These are phyloP conservation scores for Polydrusus cervinus DNA, from an alignment of 2,888 invertebrate species.

Conservation along the genomic window DNA sequence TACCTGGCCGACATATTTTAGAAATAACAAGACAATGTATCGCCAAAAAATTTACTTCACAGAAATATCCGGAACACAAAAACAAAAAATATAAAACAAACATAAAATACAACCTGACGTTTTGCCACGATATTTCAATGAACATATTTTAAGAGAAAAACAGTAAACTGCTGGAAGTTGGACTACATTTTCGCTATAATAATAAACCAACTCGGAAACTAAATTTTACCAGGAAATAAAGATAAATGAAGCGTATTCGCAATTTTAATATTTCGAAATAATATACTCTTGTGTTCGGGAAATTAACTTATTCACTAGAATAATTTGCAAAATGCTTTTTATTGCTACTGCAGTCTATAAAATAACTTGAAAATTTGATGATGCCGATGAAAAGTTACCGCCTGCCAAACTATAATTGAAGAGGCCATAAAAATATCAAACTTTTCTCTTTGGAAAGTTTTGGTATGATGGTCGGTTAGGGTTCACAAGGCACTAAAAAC, in stretches of 20 bases:
- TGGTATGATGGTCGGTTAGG: no score
- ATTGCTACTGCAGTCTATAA: neutral
- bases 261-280: conserved; percentile 33
- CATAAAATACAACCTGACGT: neutral
- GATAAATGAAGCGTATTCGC: conserved; percentile 37
- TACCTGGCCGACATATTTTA: no score
- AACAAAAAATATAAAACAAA: neutral
- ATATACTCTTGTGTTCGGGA: conserved; percentile 8
- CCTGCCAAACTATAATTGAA: no score
- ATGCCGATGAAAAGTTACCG: no score
- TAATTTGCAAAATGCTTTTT: neutral
- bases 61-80: no score
- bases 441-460: no score
- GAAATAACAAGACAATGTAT: no score
- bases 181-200: conserved; percentile 20
- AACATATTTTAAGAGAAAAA: conserved; percentile 17
- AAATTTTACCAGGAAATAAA: conserved; percentile 30
- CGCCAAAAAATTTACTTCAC: no score
- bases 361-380: no score
- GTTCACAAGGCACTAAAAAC: no score
- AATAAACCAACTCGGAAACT: conserved; percentile 30
- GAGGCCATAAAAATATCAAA: no score
- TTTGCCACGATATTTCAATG: conserved; percentile 13
- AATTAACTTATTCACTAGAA: neutral
- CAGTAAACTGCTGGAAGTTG: conserved; percentile 22